These are phyloP conservation scores for Ectobius pallidus DNA, from an alignment of 2,888 invertebrate species.

Conservation along the genomic window DNA sequence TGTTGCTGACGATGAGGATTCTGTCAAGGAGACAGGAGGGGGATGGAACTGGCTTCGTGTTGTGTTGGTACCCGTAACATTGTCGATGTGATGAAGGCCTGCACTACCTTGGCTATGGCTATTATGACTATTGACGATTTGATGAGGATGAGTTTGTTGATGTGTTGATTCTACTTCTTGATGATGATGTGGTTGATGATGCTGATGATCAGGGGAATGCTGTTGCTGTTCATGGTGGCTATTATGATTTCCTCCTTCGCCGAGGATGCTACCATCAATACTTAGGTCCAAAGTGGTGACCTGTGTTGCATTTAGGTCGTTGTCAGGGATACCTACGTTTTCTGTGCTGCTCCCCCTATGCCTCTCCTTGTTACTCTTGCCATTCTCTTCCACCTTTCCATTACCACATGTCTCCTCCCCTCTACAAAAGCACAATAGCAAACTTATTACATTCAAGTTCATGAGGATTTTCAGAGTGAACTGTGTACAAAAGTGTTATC, in stretches of 20 bases:
- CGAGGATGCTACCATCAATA: neutral
- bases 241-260: neutral
- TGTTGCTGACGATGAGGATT: neutral
- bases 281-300: slow-evolving; percentile 18
- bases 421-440: slow-evolving; percentile 6
- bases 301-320: slow-evolving; percentile 4
- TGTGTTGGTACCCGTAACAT: slow-evolving; percentile 12
- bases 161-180: neutral
- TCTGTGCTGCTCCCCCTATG: neutral
- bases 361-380: neutral
- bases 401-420: neutral
- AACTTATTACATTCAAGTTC: too few species aligned
- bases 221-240: neutral
- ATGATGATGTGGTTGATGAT: neutral
- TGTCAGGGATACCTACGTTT: neutral
- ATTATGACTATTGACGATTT: neutral
- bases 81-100: slow-evolving; percentile 16
- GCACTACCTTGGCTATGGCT: neutral
- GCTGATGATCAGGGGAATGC: slow-evolving; percentile 16
- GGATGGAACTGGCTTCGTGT: slow-evolving; percentile 19
- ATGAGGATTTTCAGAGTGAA: too few species aligned
- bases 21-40: neutral
- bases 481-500: too few species aligned
- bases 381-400: neutral
- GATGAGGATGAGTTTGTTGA: neutral